Evolutionary conservation across 1,140 invertebrate genomes (phyloP).

Genomic region (Procambarus clarkii): DNA sequence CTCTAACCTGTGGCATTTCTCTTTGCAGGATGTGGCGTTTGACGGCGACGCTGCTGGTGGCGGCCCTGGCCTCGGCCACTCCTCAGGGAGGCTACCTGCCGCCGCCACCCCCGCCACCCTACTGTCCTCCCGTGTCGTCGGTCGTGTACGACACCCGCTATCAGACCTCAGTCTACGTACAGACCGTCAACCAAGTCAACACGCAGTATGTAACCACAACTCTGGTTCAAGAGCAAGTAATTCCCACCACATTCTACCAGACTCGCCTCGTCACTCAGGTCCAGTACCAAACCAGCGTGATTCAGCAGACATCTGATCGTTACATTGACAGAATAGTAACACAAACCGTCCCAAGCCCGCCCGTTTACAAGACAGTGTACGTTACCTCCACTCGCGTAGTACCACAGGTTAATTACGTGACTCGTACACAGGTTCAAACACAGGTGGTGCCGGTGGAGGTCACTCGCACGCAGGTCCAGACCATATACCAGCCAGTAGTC

Average conservation of each 20-base stretch:
- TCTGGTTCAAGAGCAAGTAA: constrained; percentile 21
- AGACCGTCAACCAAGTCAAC: constrained; percentile 46
- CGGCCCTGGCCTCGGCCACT: constrained; percentile 35
- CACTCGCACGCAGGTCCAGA: constrained; percentile 61
- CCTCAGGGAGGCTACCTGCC: constrained; percentile 56
- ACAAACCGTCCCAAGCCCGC: constrained; percentile 51
- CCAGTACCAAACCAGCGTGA: constrained; percentile 56
- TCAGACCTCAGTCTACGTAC: constrained; percentile 42
- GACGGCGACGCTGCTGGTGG: constrained; percentile 59
- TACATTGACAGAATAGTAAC: constrained; percentile 47
- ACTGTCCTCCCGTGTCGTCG: constrained; percentile 40
- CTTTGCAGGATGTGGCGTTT: constrained; percentile 67
- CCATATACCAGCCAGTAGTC: constrained; percentile 38
- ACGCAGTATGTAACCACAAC: constrained; percentile 57
- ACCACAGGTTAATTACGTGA: constrained; percentile 55
- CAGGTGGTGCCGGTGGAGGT: constrained; percentile 62
- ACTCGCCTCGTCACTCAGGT: constrained; percentile 47
- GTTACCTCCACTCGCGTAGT: constrained; percentile 53
- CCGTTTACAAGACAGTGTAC: constrained; percentile 23
- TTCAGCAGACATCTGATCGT: constrained; percentile 37
- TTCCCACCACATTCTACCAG: constrained; percentile 50
- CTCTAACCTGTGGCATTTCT: constrained; percentile 69
- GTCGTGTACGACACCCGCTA: constrained; percentile 37
- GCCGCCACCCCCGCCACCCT: neutral
- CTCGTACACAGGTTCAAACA: constrained; percentile 49